phyloP scores from a whole-genome alignment of 1,140 invertebrate genomes.

The Brachionus rubens region DNA sequence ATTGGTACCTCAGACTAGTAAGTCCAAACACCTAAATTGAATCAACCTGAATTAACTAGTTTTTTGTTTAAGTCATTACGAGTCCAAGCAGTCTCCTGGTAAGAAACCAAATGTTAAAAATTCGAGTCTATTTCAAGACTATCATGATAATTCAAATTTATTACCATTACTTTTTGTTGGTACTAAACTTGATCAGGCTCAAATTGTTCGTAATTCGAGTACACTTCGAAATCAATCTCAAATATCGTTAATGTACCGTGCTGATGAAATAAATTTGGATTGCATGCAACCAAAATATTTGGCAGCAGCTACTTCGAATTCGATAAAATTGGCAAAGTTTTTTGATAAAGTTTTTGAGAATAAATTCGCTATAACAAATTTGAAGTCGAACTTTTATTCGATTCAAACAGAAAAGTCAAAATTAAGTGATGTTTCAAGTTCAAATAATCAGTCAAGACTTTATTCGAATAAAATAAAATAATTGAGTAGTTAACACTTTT shows the following conservation, averaged over 20 bases:
- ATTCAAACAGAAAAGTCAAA: constrained; percentile 19
- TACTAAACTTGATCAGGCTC: constrained; percentile 80
- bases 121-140: neutral
- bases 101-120: neutral
- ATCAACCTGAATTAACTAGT: neutral
- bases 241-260: constrained; percentile 83
- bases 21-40: neutral
- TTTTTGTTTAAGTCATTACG: neutral
- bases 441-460: neutral
- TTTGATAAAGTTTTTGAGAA: constrained; percentile 85
- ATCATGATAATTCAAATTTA: constrained; percentile 21
- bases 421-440: neutral
- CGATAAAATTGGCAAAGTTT: constrained; percentile 84
- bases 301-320: constrained; percentile 83
- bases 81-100: neutral
- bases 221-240: constrained; percentile 64
- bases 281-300: constrained; percentile 75
- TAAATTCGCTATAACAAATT: constrained; percentile 16
- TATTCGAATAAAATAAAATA: constrained; percentile 7
- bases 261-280: constrained; percentile 84
- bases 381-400: neutral
- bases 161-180: constrained; percentile 75
- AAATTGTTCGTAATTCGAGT: constrained; percentile 62
- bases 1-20: constrained; percentile 3
- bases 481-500: too few relatives aligned